A percentile compares a stretch with the other conserved stretches of the same genome.
Conservation (phyloP, 2,888 invertebrate genomes). For the Noctuana brunneofusca region DNA sequence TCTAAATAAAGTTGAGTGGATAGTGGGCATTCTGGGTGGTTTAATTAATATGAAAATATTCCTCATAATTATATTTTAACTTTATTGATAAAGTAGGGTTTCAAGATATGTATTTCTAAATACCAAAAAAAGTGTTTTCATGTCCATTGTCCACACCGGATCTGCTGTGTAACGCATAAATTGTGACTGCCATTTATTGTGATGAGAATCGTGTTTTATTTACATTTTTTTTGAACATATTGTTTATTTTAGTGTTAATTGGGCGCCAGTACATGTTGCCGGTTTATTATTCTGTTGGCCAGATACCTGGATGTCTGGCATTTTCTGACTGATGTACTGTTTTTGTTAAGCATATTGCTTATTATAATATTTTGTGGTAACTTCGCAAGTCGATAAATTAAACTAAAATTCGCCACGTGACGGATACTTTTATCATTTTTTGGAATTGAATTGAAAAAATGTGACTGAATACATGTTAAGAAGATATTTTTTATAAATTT, state of each 20-base stretch:
- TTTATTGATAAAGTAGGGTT: not conserved
- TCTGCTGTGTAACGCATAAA: slow-evolving; percentile 12
- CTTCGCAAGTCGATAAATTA: not conserved
- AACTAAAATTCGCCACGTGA: not conserved
- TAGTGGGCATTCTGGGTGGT: too few species aligned
- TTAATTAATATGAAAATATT: too few species aligned
- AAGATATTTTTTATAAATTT: slow-evolving; percentile 24
- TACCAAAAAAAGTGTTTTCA: not conserved
- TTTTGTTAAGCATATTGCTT: slow-evolving; percentile 6
- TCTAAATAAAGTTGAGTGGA: not conserved
- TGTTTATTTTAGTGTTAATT: slow-evolving; percentile 33
- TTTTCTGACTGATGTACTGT: slow-evolving; percentile 16
- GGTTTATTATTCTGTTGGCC: slow-evolving; percentile 8
- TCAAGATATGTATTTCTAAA: not conserved
- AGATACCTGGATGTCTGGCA: not conserved
- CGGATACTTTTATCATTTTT: slow-evolving; percentile 13
- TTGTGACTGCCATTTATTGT: slow-evolving; percentile 48
- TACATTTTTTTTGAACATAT: slow-evolving; percentile 20
- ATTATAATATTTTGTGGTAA: not conserved
- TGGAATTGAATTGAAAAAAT: slow-evolving; percentile 20
- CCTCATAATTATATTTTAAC: not conserved
- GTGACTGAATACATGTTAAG: slow-evolving; percentile 30
- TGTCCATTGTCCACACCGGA: not conserved
- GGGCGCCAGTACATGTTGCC: slow-evolving; percentile 5
- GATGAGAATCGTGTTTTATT: slow-evolving; percentile 40